phyloP scores from a whole-genome alignment of 2,888 invertebrate species.

The Ennomos erosarius region DNA sequence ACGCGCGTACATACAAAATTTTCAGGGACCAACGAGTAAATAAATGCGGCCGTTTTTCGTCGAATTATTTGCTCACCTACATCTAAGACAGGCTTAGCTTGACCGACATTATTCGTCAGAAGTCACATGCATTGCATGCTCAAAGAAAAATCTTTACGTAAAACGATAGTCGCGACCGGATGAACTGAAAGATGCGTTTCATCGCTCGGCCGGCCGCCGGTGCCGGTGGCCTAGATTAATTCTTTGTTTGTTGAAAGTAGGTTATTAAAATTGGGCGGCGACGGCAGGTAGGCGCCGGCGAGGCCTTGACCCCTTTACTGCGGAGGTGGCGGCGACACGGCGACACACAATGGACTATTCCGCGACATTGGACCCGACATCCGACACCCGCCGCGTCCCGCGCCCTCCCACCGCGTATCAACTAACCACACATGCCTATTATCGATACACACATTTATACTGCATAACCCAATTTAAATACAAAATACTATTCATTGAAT shows the following conservation, averaged over 20 bases:
- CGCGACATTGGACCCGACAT: constrained; percentile 71
- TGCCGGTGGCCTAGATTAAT: constrained; percentile 38
- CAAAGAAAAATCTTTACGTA: constrained; percentile 27
- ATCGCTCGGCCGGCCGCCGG: constrained; percentile 27
- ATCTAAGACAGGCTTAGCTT: constrained; percentile 38
- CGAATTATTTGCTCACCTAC: constrained; percentile 44
- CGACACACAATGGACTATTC: constrained; percentile 72
- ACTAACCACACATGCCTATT: constrained; percentile 17
- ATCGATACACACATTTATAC: constrained; percentile 3
- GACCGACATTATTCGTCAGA: constrained; percentile 38
- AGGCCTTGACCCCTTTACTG: constrained; percentile 77
- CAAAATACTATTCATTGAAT: background rate
- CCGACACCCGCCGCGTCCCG: constrained; percentile 45
- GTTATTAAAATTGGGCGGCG: constrained; percentile 52
- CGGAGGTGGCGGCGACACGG: constrained; percentile 49
- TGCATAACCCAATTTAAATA: background rate
- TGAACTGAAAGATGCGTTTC: constrained; percentile 27
- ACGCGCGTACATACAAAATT: constrained; percentile 57
- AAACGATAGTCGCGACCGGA: constrained; percentile 27
- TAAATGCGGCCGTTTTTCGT: constrained; percentile 46
- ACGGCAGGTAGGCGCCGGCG: constrained; percentile 73
- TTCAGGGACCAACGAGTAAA: constrained; percentile 58
- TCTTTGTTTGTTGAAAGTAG: constrained; percentile 46
- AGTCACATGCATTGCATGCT: constrained; percentile 24
- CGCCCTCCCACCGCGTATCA: constrained; percentile 9